Evolutionary conservation across 2,797 vertebrate genomes (phyloP), one percentile per base, ranked within the genome.

Genomic region (Pachyuromys duprasi): DNA sequence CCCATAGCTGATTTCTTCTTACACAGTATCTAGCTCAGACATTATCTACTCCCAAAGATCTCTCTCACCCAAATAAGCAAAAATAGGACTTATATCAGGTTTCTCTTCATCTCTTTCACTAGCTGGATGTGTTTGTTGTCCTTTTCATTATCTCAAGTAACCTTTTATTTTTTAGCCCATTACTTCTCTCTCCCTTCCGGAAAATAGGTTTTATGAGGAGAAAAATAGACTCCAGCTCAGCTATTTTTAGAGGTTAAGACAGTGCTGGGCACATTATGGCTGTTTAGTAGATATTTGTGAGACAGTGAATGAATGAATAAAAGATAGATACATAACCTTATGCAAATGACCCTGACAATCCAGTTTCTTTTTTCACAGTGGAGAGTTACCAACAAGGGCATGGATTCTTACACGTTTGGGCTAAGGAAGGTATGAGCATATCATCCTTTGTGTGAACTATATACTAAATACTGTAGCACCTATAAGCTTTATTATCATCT

Each of bases 291-390:
- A 45, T 86, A 63, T 74, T 65, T 90, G 55, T 63, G 49, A 49
- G 36, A 28, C 13, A 83, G 57, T 60, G 65, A 75, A 42, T 60
- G 91, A 93, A 95, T 39, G 76, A 76, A 36, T 9, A 18, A 69
- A 18, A 63, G 42, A 53, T 53, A 78, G n/a, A n/a, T 86, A 78
- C 20, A 24, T 74, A 67, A 45, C 28, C 9, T 89, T 22, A 75
- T 17, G 22, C 18, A 86, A 49, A 22, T 45, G 79, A 86, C 62
- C 79, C 45, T 81, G 33, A 90, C 13, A 24, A 89, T 11, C 60
- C 42, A 45, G 39, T 70, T 62, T 95, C 24, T 90, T 91, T 78
- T 62, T 93, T 49, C 78, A 49, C 57, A 94, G 24, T 91, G 33
- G 20, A 33, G 63, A 57, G 12, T 31, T 75, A 28, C n/a, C 33